Evolutionary conservation across 2,888 invertebrate genomes (phyloP), one percentile per base, ranked within the genome.

Genomic region (Ceramica pisi): DNA sequence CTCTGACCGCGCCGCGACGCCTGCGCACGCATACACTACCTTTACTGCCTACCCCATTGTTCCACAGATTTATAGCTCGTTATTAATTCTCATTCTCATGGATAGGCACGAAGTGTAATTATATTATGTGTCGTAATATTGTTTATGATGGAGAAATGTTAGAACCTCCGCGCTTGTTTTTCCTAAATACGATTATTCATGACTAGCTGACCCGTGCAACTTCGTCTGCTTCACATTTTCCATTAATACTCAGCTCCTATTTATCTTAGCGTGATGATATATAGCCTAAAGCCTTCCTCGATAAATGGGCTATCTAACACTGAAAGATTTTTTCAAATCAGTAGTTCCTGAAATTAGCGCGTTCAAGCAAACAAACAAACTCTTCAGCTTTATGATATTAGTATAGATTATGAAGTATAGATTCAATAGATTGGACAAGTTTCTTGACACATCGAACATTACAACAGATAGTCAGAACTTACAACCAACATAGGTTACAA

Each of bases 21-120:
- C 81, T 85, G 84, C 71, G 62, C 81, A 35, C 56, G 85, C 85
- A 83, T 85, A 80, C 61, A 69, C 63, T 71, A 38, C 57, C 70
- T 73, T 73, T 59, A 74, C 70, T 57, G 67, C 75, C 63, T 63
- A 71, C 56, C 46, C 76, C 53, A 83, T 83, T 85, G 77, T 85
- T 69, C 21, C 26, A 48, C 72, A 71, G 53, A 83, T 76, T 83
- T 78, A 83, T 80, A 73, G 70, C 71, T 71, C 10, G 60, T 75
- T 72, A 74, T 83, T 78, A 71, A 80, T 75, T 71, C 72, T 53
- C 62, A 60, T 62, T 70, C 67, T 65, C 72, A 83, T 85, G 81
- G 41, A 61, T 73, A 66, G 73, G 74, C 80, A 84, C 77, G 84
- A 55, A 31, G 59, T 14, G 66, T 70, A 67, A 80, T 76, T 71